phyloP scores from a whole-genome alignment of 2,113 vertebrate genomes.

The Dasyurus viverrinus region DNA sequence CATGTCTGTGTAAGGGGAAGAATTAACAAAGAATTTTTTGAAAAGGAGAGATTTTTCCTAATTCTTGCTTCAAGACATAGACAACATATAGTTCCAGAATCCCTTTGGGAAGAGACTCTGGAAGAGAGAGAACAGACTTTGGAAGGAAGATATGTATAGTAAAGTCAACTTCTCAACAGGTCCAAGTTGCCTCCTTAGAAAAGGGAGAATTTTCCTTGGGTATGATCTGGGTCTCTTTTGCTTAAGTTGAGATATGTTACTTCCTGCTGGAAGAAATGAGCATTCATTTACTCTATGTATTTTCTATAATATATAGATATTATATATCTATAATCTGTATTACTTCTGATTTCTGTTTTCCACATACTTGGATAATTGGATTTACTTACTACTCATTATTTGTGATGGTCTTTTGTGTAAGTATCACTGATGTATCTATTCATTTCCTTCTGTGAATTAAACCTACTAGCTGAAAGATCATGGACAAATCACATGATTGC shows the following conservation, averaged over 20 bases:
- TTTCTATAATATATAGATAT: no score
- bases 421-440: not conserved
- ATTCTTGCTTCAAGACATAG: not conserved
- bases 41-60: not conserved
- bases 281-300: not conserved
- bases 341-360: not conserved
- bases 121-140: not conserved
- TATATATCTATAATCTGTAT: not conserved
- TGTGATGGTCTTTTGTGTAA: not conserved
- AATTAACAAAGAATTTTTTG: not conserved
- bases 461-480: no score
- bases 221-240: not conserved
- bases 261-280: not conserved
- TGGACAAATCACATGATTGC: no score
- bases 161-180: not conserved
- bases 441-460: no score
- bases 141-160: not conserved
- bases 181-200: not conserved
- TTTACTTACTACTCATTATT: not conserved
- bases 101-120: not conserved
- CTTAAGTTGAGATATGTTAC: not conserved
- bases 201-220: not conserved
- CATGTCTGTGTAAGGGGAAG: not conserved
- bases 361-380: not conserved
- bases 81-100: not conserved